A percentile compares a stretch with the other conserved stretches of the same genome.
These are phyloP conservation scores for Halcyon badia DNA, from an alignment of 2,797 vertebrate genomes.

Conservation along the genomic window DNA sequence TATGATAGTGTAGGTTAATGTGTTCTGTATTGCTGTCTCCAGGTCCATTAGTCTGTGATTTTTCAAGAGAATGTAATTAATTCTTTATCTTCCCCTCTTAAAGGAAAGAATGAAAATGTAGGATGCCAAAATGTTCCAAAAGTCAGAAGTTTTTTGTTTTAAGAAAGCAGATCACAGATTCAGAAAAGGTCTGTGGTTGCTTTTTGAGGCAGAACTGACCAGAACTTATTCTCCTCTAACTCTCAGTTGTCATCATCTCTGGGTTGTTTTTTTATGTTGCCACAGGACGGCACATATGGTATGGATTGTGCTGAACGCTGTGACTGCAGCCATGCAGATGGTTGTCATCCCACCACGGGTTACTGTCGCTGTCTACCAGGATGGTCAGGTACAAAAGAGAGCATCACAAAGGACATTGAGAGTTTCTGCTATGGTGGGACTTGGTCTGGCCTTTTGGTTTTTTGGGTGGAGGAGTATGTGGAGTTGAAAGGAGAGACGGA, in stretches of 20 bases:
- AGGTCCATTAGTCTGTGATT: neutral
- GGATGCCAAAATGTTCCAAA: neutral
- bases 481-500: neutral
- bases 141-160: neutral
- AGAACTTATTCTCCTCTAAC: neutral
- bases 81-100: neutral
- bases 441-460: neutral
- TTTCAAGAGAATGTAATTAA: neutral
- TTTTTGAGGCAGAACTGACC: neutral
- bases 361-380: slow-evolving; percentile 93
- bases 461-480: neutral
- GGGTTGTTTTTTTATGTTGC: neutral
- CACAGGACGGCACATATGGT: slow-evolving; percentile 92
- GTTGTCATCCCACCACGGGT: slow-evolving; percentile 92
- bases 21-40: neutral
- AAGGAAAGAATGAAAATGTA: neutral
- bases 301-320: slow-evolving; percentile 92
- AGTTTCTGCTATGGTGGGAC: neutral
- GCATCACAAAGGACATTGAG: neutral
- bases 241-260: neutral
- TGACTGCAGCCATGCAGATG: slow-evolving; percentile 95
- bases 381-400: slow-evolving; percentile 90
- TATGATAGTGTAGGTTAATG: neutral
- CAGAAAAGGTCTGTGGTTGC: neutral
- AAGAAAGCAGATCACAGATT: neutral